Evolutionary conservation across 1,140 invertebrate species (phyloP).

Genomic region (Pygmarrhopalites habei): DNA sequence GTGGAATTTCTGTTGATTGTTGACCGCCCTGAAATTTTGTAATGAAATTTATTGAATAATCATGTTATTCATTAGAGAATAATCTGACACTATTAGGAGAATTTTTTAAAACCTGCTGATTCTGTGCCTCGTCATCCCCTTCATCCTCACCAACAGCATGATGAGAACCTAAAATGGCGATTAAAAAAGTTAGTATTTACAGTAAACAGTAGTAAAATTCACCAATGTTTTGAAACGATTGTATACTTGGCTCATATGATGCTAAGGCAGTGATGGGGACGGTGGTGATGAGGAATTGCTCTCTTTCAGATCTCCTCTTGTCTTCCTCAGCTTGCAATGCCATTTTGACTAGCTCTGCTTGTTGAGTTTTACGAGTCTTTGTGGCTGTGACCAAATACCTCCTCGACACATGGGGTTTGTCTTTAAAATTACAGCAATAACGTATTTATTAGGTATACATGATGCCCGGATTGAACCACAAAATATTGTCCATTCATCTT

Average conservation of each 20-base stretch:
- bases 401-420: slow-evolving; percentile 49
- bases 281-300: slow-evolving; percentile 94
- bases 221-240: too few species aligned
- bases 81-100: too few species aligned
- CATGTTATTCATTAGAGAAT: too few species aligned
- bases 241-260: slow-evolving; percentile 79
- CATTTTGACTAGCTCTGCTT: slow-evolving; percentile 92
- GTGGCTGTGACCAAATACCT: slow-evolving; percentile 95
- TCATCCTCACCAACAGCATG: slow-evolving; percentile 76
- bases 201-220: too few species aligned
- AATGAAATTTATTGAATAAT: slow-evolving; percentile 13
- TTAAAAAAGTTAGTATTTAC: too few species aligned
- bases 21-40: neutral
- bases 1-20: neutral
- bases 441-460: too few species aligned
- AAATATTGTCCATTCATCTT: too few species aligned
- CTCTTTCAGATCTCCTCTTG: slow-evolving; percentile 83
- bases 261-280: slow-evolving; percentile 92
- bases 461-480: too few species aligned
- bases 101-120: too few species aligned
- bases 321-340: slow-evolving; percentile 93
- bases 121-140: slow-evolving; percentile 53
- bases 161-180: slow-evolving; percentile 52
- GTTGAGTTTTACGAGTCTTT: slow-evolving; percentile 96
- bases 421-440: too few species aligned